Percentiles rank a stretch among this genome's conserved stretches.
Conservation (phyloP, 1,140 invertebrate genomes). For the Trachelipus rathkii region DNA sequence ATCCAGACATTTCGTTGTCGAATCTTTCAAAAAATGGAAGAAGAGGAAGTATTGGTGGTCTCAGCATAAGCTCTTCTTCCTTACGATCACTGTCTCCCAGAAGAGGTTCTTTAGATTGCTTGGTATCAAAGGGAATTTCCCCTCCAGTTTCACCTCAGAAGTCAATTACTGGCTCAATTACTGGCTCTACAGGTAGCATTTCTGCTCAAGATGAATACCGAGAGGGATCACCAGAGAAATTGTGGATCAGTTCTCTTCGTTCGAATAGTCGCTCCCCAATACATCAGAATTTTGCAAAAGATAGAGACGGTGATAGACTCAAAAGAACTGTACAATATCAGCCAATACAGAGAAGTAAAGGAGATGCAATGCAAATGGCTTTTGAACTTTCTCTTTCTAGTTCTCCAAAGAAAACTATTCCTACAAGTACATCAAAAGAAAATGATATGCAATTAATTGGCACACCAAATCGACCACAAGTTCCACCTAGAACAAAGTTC, state of each 20-base stretch:
- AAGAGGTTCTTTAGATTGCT: conserved; percentile 38
- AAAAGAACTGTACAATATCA: conserved; percentile 61
- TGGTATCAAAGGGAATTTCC: conserved; percentile 31
- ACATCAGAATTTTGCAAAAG: conserved; percentile 29
- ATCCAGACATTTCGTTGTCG: conserved; percentile 27
- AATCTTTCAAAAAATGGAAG: conserved; percentile 1
- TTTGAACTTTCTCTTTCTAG: conserved; percentile 36
- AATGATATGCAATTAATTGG: background rate
- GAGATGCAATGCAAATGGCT: conserved; percentile 55
- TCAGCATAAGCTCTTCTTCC: conserved; percentile 19
- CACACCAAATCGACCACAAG: conserved; percentile 33
- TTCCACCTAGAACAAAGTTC: conserved; percentile 44
- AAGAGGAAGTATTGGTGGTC: conserved; percentile 29
- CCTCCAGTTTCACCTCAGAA: conserved; percentile 32
- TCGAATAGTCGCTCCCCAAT: conserved; percentile 36
- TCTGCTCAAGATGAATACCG: conserved; percentile 40
- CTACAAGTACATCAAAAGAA: conserved; percentile 7
- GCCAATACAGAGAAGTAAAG: conserved; percentile 50
- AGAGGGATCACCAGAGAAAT: conserved; percentile 45
- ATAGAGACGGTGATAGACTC: conserved; percentile 48
- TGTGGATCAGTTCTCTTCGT: conserved; percentile 57
- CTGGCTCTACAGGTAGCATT: conserved; percentile 34
- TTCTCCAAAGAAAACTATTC: background rate
- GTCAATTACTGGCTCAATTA: conserved; percentile 24
- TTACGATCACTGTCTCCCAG: conserved; percentile 30